Evolutionary conservation across 1,140 invertebrate genomes (phyloP).

Genomic region (Melitaea cinxia): DNA sequence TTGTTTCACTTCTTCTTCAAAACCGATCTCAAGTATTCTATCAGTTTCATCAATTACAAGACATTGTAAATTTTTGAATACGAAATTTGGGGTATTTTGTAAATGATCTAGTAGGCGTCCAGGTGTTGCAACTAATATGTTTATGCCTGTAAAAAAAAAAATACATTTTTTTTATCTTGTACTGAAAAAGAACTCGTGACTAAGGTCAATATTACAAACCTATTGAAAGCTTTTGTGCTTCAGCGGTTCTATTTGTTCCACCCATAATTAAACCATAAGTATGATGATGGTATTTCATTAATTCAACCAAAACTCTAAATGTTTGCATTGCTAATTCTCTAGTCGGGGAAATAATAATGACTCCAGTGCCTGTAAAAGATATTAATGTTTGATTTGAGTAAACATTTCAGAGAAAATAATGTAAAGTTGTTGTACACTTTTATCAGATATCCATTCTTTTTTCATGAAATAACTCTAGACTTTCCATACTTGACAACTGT

Average conservation of each 20-base stretch:
- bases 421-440: neutral
- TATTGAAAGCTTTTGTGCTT: slow-evolving; percentile 96
- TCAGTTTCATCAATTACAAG: slow-evolving; percentile 99
- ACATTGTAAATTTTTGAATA: slow-evolving; percentile 98
- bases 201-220: no score
- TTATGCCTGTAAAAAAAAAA: slow-evolving; percentile 89
- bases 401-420: neutral
- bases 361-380: slow-evolving; percentile 91
- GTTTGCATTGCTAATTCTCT: slow-evolving; percentile 99
- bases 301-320: slow-evolving; percentile 97
- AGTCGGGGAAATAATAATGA: slow-evolving; percentile 98
- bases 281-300: slow-evolving; percentile 94
- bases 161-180: no score
- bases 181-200: neutral
- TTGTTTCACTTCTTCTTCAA: slow-evolving; percentile 99
- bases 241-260: slow-evolving; percentile 95
- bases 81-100: slow-evolving; percentile 97
- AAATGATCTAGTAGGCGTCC: slow-evolving; percentile 98
- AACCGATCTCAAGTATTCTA: slow-evolving; percentile 98
- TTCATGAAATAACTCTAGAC: slow-evolving; percentile 69
- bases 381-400: neutral
- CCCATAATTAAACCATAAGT: slow-evolving; percentile 97
- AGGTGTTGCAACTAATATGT: slow-evolving; percentile 99
- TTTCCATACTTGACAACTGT: slow-evolving; percentile 44
- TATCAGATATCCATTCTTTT: slow-evolving; percentile 79